Conservation (phyloP, 2,113 vertebrate genomes). For the Cephalopterus ornatus region DNA sequence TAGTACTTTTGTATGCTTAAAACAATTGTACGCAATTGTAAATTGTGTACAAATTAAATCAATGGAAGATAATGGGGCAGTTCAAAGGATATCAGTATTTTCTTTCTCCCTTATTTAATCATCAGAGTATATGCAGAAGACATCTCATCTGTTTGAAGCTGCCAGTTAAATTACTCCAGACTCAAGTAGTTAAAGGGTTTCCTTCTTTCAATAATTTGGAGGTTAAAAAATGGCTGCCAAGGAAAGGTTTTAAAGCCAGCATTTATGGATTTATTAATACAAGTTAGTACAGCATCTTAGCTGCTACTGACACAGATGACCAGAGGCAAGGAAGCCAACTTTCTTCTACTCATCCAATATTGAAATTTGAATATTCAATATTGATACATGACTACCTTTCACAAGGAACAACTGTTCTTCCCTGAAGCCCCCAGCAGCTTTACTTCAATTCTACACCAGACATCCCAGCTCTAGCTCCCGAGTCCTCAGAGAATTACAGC, state of each 20-base stretch:
- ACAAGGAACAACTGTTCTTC: neutral
- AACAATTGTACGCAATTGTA: neutral
- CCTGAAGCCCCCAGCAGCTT: neutral
- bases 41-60: neutral
- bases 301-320: neutral
- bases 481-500: neutral
- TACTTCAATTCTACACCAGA: neutral
- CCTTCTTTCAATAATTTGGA: neutral
- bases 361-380: slow-evolving; percentile 33
- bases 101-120: neutral
- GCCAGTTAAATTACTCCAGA: neutral
- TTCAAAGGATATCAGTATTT: neutral
- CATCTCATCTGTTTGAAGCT: neutral
- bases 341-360: neutral
- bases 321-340: neutral
- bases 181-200: neutral
- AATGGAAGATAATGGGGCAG: neutral
- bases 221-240: neutral
- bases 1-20: neutral
- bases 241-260: neutral
- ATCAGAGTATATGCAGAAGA: neutral
- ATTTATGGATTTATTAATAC: neutral
- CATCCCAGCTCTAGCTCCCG: neutral
- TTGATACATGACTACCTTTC: neutral
- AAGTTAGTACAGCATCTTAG: neutral